Evolutionary conservation across 1,140 invertebrate species (phyloP).

Genomic region (Calycopis cecrops): DNA sequence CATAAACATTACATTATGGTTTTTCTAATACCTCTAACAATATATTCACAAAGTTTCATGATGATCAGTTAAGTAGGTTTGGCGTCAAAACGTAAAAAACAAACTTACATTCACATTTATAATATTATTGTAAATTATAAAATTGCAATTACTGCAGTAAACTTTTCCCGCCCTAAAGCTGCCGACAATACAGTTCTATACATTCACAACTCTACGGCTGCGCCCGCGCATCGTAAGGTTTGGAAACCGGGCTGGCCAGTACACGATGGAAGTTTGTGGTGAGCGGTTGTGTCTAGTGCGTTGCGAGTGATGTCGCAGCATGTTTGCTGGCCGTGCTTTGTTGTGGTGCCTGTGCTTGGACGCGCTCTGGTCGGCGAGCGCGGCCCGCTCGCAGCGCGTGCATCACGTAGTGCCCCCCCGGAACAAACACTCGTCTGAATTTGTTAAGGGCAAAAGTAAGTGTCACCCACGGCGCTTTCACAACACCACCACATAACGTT

Average conservation of each 20-base stretch:
- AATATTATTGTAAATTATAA: too few relatives aligned
- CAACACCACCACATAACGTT: conserved; percentile 2
- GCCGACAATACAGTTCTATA: conserved; percentile 27
- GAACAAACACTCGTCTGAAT: conserved; percentile 60
- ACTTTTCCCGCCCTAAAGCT: conserved; percentile 15
- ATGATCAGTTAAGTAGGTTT: too few relatives aligned
- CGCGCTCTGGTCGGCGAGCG: conserved; percentile 33
- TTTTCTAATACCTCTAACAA: too few relatives aligned
- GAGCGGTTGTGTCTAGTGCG: conserved; percentile 50
- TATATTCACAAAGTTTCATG: too few relatives aligned
- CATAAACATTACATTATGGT: too few relatives aligned
- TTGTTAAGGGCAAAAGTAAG: conserved; percentile 72
- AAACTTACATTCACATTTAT: too few relatives aligned
- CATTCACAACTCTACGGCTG: conserved; percentile 35
- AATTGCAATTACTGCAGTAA: too few relatives aligned
- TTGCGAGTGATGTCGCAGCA: conserved; percentile 69
- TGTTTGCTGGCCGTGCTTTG: conserved; percentile 53
- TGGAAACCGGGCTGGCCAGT: conserved; percentile 55
- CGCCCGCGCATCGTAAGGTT: conserved; percentile 46
- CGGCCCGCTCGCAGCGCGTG: conserved; percentile 47
- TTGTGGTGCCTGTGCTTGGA: conserved; percentile 53
- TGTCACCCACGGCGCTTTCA: conserved; percentile 20
- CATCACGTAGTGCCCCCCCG: conserved; percentile 40
- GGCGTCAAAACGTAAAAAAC: too few relatives aligned
- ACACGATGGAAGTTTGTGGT: conserved; percentile 58